Evolutionary conservation across 2,797 vertebrate species (phyloP), one percentile per base, ranked within the genome.

Genomic region (Myotis pilosus): DNA sequence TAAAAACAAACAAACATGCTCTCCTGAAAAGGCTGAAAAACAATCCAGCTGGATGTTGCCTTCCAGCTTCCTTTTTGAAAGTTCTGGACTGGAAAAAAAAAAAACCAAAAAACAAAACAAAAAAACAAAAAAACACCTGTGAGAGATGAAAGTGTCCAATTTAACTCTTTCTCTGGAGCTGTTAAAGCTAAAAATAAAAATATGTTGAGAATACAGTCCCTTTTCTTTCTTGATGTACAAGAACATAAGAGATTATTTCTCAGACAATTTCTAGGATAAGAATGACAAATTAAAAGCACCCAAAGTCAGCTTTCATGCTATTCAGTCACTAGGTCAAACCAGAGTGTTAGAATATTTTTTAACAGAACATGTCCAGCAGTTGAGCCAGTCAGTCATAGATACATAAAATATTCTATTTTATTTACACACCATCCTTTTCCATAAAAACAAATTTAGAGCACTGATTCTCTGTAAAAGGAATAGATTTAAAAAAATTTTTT

Each of bases 1-100:
- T 79, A 79, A 93, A 94, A 72, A 82, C 33, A 92, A 83, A 30
- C 22, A 87, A n/a, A 49, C 22, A 92, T 78, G 12, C 36, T 44
- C n/a, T 78, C 47, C 51, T 33, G 9, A 55, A 81, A 94, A 78
- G 51, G 15, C 41, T 74, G 53, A n/a, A 62, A 38, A 74, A 86
- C 17, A 19, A 36, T 81, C 17, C 15, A 17, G n/a, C 3, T 25
- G 33, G 30, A 41, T 38, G n/a, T 36, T n/a, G 25, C 13, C 22
- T 57, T 74, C 33, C n/a, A 64, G 16, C 8, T 74, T 81, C 82
- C 12, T 41, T 74, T 92, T 87, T 12, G 55, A 17, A 60, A 49
- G 5, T 64, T 74, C 78, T 91, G 12, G 17, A 62, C 20, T 17
- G 2, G 41, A 22, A 69, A 8, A 16, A 53, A 25, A 25, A 25